A percentile compares a stretch with the other conserved stretches of the same genome.
phyloP scores from a whole-genome alignment of 2,113 vertebrate genomes.

The Microcebus tavaratra region DNA sequence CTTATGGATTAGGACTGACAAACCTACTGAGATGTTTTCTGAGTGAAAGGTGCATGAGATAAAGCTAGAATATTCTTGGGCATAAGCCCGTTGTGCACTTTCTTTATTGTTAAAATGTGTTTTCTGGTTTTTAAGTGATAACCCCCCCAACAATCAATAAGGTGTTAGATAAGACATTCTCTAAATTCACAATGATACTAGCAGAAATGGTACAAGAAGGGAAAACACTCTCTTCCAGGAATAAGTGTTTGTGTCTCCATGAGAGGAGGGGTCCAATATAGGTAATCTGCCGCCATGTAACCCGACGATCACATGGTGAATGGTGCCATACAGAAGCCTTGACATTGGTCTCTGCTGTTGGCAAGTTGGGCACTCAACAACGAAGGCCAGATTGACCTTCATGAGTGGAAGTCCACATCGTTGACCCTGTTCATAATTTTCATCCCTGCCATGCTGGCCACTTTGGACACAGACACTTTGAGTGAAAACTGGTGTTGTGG shows the following conservation, averaged over 20 bases:
- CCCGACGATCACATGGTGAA: background rate
- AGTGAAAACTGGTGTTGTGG: background rate
- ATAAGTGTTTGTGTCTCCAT: background rate
- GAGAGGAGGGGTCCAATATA: background rate
- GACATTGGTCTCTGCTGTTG: background rate
- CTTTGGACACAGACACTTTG: background rate
- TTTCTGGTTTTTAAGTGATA: background rate
- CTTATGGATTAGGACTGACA: background rate
- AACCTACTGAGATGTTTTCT: background rate
- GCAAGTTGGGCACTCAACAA: background rate
- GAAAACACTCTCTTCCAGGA: background rate
- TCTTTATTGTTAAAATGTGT: background rate
- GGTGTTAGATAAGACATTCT: background rate
- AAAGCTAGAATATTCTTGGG: background rate
- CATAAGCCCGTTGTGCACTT: background rate
- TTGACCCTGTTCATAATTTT: background rate
- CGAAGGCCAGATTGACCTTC: background rate
- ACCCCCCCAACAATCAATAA: background rate
- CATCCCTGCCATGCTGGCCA: background rate
- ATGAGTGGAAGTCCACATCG: background rate
- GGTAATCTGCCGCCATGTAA: background rate
- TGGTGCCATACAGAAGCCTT: background rate
- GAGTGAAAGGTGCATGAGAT: background rate
- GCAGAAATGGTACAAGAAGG: background rate
- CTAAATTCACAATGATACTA: background rate